Base-by-base conservation (phyloP, 2,113 vertebrate species). In the Malurus alboscapulatus region DNA sequence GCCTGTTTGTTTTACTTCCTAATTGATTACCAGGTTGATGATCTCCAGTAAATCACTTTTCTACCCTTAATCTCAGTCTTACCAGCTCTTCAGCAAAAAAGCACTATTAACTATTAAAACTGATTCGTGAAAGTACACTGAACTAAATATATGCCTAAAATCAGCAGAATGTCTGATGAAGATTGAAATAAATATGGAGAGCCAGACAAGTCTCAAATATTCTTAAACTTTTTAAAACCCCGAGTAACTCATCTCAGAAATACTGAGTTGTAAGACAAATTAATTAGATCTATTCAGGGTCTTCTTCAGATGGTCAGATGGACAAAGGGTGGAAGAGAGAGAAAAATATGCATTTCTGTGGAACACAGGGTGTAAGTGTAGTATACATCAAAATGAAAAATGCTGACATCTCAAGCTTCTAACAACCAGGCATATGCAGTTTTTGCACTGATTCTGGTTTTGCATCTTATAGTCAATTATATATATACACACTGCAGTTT, bases 321-420 rank as follows among this genome's bases (percentile, higher is more conserved):
- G 29, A 58, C 18, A 63, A 11, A 84, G 10, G 10, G 30, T 2
- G 0, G 32, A 84, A 71, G 30, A 76, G 50, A 10, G 10, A 32
- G 36, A 0, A 0, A 88, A 27, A 27, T 0, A 12, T 12, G 3
- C 17, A 17, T 20, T 90, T 78, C 42, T 42, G 27, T 32, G n/a
- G 55, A 78, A 82, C 12, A 50, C 0, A 19, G 15, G 5, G 5
- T 42, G 2, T 36, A 55, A n/a, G 58, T 1, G 2, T 25, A n/a
- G 8, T 38, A 20, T 12, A 36, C 11, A 30, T 50, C 48, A 17
- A 61, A 94, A 80, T 3, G 4, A 71, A 82, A 61, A 2, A 2
- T 4, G 50, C 19, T 7, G 36, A 86, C 32, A 69, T 22, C 36
- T 29, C 54, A 51, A 87, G 26, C 40, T 45, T 77, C 50, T 55